Conservation (phyloP, 2,113 vertebrate species). For the Larimichthys crocea region DNA sequence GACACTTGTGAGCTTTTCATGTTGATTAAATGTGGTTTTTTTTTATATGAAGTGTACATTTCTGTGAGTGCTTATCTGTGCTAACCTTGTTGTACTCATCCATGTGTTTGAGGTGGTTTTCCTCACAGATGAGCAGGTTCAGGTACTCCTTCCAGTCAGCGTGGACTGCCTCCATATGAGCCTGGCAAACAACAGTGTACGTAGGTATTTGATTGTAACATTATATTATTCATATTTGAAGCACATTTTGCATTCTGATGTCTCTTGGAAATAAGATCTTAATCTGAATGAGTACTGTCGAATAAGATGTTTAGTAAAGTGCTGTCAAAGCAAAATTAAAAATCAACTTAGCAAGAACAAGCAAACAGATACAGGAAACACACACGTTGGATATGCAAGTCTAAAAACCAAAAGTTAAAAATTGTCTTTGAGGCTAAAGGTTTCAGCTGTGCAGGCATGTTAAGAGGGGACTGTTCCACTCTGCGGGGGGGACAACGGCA, state of each 20-base stretch:
- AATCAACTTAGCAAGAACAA: no score
- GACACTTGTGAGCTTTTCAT: conserved; percentile 1
- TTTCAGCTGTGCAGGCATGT: no score
- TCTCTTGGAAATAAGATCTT: no score
- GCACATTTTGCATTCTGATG: neutral
- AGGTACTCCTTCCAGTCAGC: conserved; percentile 98
- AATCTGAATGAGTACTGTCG: no score
- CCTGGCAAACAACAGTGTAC: conserved; percentile 81
- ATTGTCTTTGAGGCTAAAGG: no score
- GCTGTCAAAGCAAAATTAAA: no score
- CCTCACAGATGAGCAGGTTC: conserved; percentile 98
- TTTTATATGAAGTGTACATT: neutral
- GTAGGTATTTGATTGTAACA: neutral
- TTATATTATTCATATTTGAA: neutral
- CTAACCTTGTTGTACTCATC: conserved; percentile 96
- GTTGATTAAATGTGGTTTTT: neutral
- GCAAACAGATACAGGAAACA: no score
- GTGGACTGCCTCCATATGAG: conserved; percentile 95
- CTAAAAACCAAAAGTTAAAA: no score
- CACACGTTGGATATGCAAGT: no score
- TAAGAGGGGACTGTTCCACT: no score
- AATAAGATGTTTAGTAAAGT: no score
- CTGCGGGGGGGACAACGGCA: no score
- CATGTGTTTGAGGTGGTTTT: conserved; percentile 98
- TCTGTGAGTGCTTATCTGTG: neutral